Base-by-base conservation (phyloP, 2,797 vertebrate genomes). In the Gymnothorax reevesii region DNA sequence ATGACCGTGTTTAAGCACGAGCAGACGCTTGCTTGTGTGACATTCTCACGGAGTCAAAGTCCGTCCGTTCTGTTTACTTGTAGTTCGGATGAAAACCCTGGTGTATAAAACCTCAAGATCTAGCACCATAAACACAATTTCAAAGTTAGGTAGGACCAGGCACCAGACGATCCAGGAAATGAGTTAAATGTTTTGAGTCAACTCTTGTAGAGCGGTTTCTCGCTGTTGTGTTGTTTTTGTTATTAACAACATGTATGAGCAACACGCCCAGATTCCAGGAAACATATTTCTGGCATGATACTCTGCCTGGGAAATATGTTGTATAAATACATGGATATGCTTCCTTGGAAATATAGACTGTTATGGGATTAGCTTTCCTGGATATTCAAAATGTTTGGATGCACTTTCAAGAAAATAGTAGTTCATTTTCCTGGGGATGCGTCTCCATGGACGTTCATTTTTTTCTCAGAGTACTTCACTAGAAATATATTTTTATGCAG, bases 181-280 rank as follows among this genome's bases (percentile, higher is more conserved):
- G 15, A 86, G 87, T 7, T 7, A 85, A 85, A 85, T 75, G 71
- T 87, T 59, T 52, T 15, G 71, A 75, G 13, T 13, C 71, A 8
- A 12, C 4, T 42, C 71, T 42, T 75, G 42, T 13, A 49, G 10
- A 17, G 33, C 25, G 15, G 71, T 75, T 20, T 12, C 71, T 17
- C 25, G 15, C 3, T 42, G 69, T 64, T 64, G 22, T 20, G 5
- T 64, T 64, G 17, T 6, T 22, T 17, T 59, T 69, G 22, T 62
- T 12, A 17, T 13, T 7, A n/a, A 66, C 64, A 69, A n/a, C 12
- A 69, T 69, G 64, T 69, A n/a, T n/a, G 22, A 69, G 22, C 22
- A n/a, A 69, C 64, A 69, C 9, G n/a, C 22, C 64, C n/a, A 25
- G 64, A 69, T 69, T n/a, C 64, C 22, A n/a, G 64, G 64, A 15